Evolutionary conservation across 1,140 invertebrate species (phyloP).

Genomic region (Diachasmimorpha longicaudata): DNA sequence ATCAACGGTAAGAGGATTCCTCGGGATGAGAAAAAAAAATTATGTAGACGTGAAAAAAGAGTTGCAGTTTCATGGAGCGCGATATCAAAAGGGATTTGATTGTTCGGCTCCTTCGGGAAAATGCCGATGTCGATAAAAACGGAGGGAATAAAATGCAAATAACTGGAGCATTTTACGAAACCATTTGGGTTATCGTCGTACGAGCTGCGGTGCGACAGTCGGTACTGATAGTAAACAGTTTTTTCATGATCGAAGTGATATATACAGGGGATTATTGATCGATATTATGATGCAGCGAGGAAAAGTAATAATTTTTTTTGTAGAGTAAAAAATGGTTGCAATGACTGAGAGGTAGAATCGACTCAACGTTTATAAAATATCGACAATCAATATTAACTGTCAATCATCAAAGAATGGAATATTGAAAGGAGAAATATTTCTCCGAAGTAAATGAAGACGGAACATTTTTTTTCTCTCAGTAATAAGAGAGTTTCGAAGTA

Average conservation of each 20-base stretch:
- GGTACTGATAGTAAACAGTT: too few species aligned
- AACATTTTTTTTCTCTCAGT: too few species aligned
- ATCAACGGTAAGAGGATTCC: background rate
- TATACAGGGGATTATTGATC: background rate
- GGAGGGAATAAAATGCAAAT: background rate
- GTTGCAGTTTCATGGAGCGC: background rate
- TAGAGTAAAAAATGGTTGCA: too few species aligned
- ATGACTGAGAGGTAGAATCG: too few species aligned
- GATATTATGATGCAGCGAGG: background rate
- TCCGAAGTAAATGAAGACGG: too few species aligned
- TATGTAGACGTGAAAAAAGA: background rate
- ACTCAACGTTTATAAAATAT: too few species aligned
- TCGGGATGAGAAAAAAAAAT: background rate
- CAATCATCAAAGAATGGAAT: too few species aligned
- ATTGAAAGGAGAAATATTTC: too few species aligned
- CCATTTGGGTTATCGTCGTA: background rate
- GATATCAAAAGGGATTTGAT: conserved; percentile 1
- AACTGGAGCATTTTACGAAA: background rate
- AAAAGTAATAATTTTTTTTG: too few species aligned
- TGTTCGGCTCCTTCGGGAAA: background rate
- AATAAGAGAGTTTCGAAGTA: too few species aligned
- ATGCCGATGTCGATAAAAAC: background rate
- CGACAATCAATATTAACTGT: too few species aligned
- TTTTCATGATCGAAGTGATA: background rate
- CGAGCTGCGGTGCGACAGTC: background rate